phyloP scores from a whole-genome alignment of 2,797 vertebrate genomes.

The Sphenodon punctatus region DNA sequence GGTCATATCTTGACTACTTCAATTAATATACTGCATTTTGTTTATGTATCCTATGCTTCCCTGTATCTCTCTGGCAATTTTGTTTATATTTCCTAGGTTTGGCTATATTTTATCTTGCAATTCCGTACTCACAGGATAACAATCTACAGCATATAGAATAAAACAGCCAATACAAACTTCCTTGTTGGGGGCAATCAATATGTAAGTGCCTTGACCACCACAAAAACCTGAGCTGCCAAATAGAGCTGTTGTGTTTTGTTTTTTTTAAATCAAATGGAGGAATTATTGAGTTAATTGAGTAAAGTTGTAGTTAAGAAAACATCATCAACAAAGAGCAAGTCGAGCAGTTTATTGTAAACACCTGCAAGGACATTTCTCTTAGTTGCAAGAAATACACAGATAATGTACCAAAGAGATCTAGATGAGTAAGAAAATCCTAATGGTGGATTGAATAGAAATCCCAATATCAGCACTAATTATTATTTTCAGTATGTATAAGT shows the following conservation, averaged over 20 bases:
- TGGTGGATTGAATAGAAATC: neutral
- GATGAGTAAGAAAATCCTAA: conserved; percentile 29
- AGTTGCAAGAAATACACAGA: neutral
- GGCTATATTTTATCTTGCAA: neutral
- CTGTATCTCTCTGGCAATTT: neutral
- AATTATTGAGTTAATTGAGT: neutral
- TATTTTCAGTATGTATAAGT: neutral
- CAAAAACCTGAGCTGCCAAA: neutral
- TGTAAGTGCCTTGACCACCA: neutral
- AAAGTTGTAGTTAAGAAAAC: neutral
- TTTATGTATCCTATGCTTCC: neutral
- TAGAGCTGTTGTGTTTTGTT: neutral
- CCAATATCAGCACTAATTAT: neutral
- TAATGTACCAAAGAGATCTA: neutral
- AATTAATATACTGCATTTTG: neutral
- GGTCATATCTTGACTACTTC: neutral
- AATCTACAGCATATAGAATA: neutral
- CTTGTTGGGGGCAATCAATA: neutral
- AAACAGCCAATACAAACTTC: neutral
- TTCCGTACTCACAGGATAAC: neutral
- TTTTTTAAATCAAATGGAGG: conserved; percentile 1
- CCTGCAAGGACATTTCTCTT: neutral
- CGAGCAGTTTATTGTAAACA: neutral
- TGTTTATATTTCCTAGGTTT: neutral
- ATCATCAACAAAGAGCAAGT: neutral